Percentiles rank a stretch among this genome's conserved stretches.
Evolutionary conservation across 2,113 vertebrate species (phyloP).

Genomic region (Hydrochoerus hydrochaeris): DNA sequence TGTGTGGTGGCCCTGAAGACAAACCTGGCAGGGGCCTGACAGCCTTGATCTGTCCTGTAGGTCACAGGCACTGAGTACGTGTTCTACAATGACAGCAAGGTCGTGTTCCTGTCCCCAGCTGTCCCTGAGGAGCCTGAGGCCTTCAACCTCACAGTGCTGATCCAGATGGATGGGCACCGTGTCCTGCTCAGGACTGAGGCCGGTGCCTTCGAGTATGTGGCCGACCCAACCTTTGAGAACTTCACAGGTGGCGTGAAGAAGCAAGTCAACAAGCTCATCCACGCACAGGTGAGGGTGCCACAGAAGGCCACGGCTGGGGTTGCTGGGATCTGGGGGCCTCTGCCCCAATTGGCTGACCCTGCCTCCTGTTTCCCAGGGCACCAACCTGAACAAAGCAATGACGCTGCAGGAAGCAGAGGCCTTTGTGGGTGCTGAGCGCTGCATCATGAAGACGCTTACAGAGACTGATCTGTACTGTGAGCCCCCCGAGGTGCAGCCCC

Average conservation of each 20-base stretch:
- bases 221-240: constrained; percentile 91
- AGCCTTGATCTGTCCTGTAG: not conserved
- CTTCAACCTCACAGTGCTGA: constrained; percentile 86
- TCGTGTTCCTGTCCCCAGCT: constrained; percentile 91
- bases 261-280: constrained; percentile 91
- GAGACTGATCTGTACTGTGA: constrained; percentile 94
- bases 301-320: not conserved
- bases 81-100: constrained; percentile 86
- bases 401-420: constrained; percentile 93
- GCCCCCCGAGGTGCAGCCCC: constrained; percentile 91
- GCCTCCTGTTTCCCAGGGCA: constrained; percentile 85
- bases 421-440: constrained; percentile 92
- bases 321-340: not conserved
- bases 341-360: not conserved
- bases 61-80: constrained; percentile 54
- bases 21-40: not conserved
- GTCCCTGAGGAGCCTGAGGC: constrained; percentile 86
- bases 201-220: constrained; percentile 90
- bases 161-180: constrained; percentile 91
- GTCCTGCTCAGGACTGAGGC: constrained; percentile 85
- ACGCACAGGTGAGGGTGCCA: constrained; percentile 87
- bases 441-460: constrained; percentile 92
- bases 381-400: constrained; percentile 95
- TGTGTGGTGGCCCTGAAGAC: fast-evolving
- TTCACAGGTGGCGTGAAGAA: constrained; percentile 89